Base-by-base conservation (phyloP, 53 echinoderm and acorn worm genomes). In the Glandiceps talaboti region DNA sequence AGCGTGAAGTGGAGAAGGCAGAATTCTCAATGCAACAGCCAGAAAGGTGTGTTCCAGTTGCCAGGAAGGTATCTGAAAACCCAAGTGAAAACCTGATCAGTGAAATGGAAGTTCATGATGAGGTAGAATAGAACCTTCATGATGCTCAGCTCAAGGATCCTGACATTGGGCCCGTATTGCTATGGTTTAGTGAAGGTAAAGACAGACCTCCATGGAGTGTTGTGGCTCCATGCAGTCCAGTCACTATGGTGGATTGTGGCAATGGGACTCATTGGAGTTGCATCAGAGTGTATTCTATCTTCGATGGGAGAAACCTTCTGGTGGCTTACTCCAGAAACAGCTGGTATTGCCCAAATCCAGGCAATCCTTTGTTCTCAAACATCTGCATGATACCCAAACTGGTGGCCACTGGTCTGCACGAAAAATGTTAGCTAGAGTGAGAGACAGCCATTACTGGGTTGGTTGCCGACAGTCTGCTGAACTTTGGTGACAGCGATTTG, bases 391-490 rank as follows among this genome's bases (percentile, higher is more conserved):
- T 45, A 45, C 64, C 64, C 64, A 6, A 12, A 45, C 64, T 45
- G 64, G 64, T 12, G 64, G 64, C 6, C 64, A 12, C 64, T 45
- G 64, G 64, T 45, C 20, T 45, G 64, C 64, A 45, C 6, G 64
- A 20, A 45, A 45, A 45, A 45, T 45, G 64, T 45, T 45, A 20
- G 6, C 64, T 45, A 6, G 64, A 12, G 64, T 45, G 64, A 45
- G 64, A 45, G 64, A 45, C 20, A 45, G 64, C 6, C 20, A 12
- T 20, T 45, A 45, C 64, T 45, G 64, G 64, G 76, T 75, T 26
- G 26, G 74, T 6, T 45, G 64, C 64, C 64, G 64, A 20, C 64
- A 45, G 20, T 45, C 64, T 45, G 89, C 89, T 14, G 27, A 28
- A 20, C 76, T 77, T 26, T 88, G 79, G 76, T 45, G 64, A 12